Evolutionary conservation across 2,888 invertebrate species (phyloP).

Genomic region (Callyntrura sp.): DNA sequence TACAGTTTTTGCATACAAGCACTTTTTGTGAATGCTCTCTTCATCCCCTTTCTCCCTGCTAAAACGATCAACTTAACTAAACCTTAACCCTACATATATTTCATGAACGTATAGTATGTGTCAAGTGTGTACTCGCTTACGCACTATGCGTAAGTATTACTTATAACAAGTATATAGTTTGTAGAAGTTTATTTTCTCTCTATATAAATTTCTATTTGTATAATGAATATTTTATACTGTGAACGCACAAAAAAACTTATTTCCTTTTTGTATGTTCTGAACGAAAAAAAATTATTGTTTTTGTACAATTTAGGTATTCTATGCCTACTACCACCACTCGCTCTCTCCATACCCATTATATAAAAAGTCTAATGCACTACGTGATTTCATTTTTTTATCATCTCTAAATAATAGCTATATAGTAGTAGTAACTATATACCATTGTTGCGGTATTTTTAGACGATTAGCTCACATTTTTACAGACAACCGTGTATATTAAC

Average conservation of each 20-base stretch:
- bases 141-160: constrained; percentile 47
- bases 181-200: no score
- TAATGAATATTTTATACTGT: neutral
- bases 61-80: constrained; percentile 2
- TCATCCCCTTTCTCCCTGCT: constrained; percentile 38
- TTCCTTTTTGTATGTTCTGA: neutral
- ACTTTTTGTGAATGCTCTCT: constrained; percentile 76
- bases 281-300: constrained; percentile 15
- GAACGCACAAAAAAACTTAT: neutral
- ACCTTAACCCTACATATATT: neutral
- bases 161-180: no score
- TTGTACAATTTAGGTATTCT: constrained; percentile 55
- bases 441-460: constrained; percentile 35
- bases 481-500: neutral
- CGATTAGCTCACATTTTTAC: constrained; percentile 36
- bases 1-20: constrained; percentile 73
- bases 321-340: neutral
- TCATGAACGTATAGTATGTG: constrained; percentile 10
- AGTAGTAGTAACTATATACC: constrained; percentile 42
- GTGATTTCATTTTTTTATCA: constrained; percentile 4
- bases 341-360: neutral
- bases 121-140: neutral
- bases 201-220: no score
- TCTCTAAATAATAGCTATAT: constrained; percentile 7
- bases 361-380: constrained; percentile 38